Percentiles rank a stretch among this genome's conserved stretches.
Evolutionary conservation across 1,140 invertebrate genomes (phyloP).

Genomic region (Drosophila kanapiae): DNA sequence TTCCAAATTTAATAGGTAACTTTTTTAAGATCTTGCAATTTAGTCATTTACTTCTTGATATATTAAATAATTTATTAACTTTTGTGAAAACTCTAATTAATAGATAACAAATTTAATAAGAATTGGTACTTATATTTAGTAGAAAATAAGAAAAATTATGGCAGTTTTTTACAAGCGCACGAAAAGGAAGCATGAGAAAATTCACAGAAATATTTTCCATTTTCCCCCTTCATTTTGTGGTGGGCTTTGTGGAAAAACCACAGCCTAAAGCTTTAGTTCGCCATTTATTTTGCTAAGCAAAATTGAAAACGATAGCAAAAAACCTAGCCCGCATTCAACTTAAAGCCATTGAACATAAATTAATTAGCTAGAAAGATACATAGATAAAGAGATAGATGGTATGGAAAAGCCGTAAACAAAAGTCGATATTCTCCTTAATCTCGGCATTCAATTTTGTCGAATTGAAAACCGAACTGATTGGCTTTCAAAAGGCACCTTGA

Average conservation of each 20-base stretch:
- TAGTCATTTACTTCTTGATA: too few species aligned
- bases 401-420: background rate
- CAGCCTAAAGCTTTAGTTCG: constrained; percentile 7
- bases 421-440: background rate
- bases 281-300: background rate
- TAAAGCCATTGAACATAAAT: background rate
- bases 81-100: too few species aligned
- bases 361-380: background rate
- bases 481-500: background rate
- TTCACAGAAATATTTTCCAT: background rate
- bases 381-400: background rate
- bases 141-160: background rate
- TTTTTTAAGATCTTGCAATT: too few species aligned
- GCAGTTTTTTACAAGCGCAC: background rate
- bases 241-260: background rate
- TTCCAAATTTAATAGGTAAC: too few species aligned
- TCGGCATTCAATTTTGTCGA: too few species aligned
- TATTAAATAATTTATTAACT: too few species aligned
- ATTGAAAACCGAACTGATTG: background rate
- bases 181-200: background rate
- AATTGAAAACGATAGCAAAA: constrained; percentile 4
- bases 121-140: too few species aligned
- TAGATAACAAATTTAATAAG: too few species aligned
- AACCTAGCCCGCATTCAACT: background rate
- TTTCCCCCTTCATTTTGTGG: background rate